phyloP scores from a whole-genome alignment of 1,140 invertebrate genomes.

The Brachionus calyciflorus region DNA sequence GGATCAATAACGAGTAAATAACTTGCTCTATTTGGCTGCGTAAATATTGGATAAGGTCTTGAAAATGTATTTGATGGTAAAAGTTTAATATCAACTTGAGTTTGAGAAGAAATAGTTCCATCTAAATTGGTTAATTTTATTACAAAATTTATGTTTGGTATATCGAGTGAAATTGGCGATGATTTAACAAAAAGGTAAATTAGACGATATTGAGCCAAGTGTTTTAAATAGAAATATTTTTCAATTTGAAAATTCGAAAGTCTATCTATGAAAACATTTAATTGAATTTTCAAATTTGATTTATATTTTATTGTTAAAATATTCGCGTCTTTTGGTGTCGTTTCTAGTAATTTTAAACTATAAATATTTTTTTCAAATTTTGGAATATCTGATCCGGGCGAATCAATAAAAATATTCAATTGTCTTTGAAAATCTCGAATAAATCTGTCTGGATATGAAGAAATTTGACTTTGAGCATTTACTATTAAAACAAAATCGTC shows the following conservation, averaged over 20 bases:
- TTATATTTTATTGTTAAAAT: slow-evolving; percentile 9
- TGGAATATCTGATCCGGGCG: background rate
- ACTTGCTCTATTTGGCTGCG: background rate
- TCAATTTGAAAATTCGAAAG: slow-evolving; percentile 3
- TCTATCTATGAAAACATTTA: background rate
- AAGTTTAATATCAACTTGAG: background rate
- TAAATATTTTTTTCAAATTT: slow-evolving; percentile 7
- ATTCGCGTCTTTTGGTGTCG: background rate
- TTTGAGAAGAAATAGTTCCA: background rate
- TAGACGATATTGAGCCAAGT: background rate
- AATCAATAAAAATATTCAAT: background rate
- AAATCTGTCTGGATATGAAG: background rate
- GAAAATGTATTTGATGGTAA: background rate
- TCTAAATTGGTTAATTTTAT: background rate
- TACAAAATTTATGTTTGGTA: background rate
- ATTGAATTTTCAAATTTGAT: background rate
- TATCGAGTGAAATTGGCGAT: background rate
- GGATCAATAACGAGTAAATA: background rate
- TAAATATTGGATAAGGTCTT: background rate
- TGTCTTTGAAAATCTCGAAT: background rate
- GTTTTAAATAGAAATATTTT: slow-evolving; percentile 16
- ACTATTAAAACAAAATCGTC: background rate
- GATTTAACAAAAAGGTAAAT: background rate
- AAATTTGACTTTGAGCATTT: background rate
- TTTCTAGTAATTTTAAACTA: background rate